Evolutionary conservation across 2,113 vertebrate genomes (phyloP), one percentile per base, ranked within the genome.

Genomic region (Buteo buteo): DNA sequence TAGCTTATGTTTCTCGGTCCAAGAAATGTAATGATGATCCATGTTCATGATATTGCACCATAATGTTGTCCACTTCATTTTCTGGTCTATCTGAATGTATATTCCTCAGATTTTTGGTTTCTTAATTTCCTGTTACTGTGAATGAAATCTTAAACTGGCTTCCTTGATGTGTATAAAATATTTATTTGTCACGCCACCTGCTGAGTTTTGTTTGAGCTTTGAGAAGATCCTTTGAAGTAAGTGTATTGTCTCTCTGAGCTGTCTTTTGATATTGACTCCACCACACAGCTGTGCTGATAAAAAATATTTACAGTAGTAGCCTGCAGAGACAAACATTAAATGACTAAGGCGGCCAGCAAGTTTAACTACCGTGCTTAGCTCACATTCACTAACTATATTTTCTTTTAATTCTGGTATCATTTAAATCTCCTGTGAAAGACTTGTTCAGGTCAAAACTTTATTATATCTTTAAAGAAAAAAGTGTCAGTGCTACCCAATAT

Each of bases 331-430:
- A 72, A 57, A 71, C 19, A 55, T 54, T 72, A 80, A 71, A 55
- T 40, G 9, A 40, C 47, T 44, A 70, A 52, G 36, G 36, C 14
- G 7, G 45, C 8, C 66, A 26, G 10, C 32, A 65, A 55, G 14
- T 61, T 86, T 82, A 47, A 29, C 13, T n/a, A 11, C 7, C 3
- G 0, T 25, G 21, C 20, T 86, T 45, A 79, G 10, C 9, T 83
- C 11, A 34, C 16, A 32, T 52, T 79, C 14, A 50, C 18, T 31
- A 45, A 26, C 11, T 20, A 11, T 2, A 28, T 42, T 73, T 84
- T 82, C 13, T 38, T 73, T 74, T 52, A 55, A 57, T 66, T 58
- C 12, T 47, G 0, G 0, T 57, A 44, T 44, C 0, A 54, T 32
- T 73, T 45, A 34, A 36, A 52, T 79, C 9, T 71, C 20, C 5